A percentile compares a stretch with the other conserved stretches of the same genome.
Evolutionary conservation across 1,140 invertebrate genomes (phyloP).

Genomic region (Drosophila rufa): DNA sequence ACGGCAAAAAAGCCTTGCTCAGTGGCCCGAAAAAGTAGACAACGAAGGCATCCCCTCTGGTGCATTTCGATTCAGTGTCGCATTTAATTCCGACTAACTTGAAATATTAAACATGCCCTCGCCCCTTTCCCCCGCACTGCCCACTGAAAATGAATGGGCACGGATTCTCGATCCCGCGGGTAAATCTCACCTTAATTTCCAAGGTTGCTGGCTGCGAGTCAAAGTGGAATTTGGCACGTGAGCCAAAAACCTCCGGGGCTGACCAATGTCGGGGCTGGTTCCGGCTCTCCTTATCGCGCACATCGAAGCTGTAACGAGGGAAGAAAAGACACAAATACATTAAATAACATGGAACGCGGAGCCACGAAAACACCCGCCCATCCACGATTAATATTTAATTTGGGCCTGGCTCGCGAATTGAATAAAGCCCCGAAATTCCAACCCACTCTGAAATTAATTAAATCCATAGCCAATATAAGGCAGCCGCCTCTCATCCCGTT

Average conservation of each 20-base stretch:
- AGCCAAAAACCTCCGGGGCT: conserved; percentile 91
- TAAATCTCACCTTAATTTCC: conserved; percentile 85
- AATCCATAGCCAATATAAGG: conserved; percentile 72
- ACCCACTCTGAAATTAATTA: conserved; percentile 59
- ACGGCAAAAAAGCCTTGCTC: not conserved
- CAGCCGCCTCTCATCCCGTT: conserved; percentile 16
- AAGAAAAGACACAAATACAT: conserved; percentile 42
- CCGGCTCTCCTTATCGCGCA: conserved; percentile 90
- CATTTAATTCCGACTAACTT: conserved; percentile 40
- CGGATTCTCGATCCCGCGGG: conserved; percentile 10
- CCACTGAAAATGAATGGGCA: conserved; percentile 26
- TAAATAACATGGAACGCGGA: conserved; percentile 53
- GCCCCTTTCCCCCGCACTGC: not conserved
- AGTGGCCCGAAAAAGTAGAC: conserved; percentile 18
- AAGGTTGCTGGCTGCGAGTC: conserved; percentile 90
- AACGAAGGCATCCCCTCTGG: conserved; percentile 7
- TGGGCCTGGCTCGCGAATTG: conserved; percentile 41
- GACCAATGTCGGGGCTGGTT: conserved; percentile 91
- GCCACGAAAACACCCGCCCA: conserved; percentile 14
- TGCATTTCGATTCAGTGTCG: conserved; percentile 24
- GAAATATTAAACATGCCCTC: conserved; percentile 27
- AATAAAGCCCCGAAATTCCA: conserved; percentile 53
- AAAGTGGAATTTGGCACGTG: conserved; percentile 91
- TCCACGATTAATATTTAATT: conserved; percentile 62
- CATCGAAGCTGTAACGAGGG: conserved; percentile 89